Evolutionary conservation across 2,113 vertebrate species (phyloP), one percentile per base, ranked within the genome.

Genomic region (Anas platyrhynchos): DNA sequence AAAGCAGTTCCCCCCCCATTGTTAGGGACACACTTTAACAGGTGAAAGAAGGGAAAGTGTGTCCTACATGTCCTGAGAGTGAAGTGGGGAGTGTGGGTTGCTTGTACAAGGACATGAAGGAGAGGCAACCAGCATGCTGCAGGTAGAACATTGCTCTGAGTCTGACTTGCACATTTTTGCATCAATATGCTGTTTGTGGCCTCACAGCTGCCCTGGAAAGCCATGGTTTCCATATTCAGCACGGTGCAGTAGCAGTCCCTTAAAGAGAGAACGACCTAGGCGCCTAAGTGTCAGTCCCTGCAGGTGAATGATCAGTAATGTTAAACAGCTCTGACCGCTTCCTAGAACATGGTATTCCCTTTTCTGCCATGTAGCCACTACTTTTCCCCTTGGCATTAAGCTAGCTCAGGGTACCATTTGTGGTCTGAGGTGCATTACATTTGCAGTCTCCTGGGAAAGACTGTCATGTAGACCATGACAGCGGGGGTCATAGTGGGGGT

Each of bases 111-210:
- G 27, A 44, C 46, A 87, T 26, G 26, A 52, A 4, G 32, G 32
- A 82, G 17, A 44, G 3, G 8, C 14, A 62, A 1, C 3, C 13
- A 38, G 17, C 13, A 6, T 36, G 16, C 7, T 1, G 0, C 8
- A 7, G 5, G 23, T n/a, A 34, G 9, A n/a, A 27, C 15, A 27
- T 31, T 1, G 1, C 13, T 62, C 23, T 77, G 15, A 32, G 12
- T 18, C 46, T 34, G 12, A n/a, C 11, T 54, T 46, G 3, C 31
- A 56, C 55, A n/a, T 62, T 56, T 83, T 55, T 83, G 23, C 2
- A 38, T 62, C 14, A 41, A 11, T 41, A 69, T 7, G 9, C 13
- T 15, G 38, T 38, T 46, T 74, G 36, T 41, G 52, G 18, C 32
- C 22, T 59, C 54, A 17, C 36, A 46, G 17, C 14, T 8, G 4